Base-by-base conservation (phyloP, 2,113 vertebrate genomes). In the Anhinga anhinga region DNA sequence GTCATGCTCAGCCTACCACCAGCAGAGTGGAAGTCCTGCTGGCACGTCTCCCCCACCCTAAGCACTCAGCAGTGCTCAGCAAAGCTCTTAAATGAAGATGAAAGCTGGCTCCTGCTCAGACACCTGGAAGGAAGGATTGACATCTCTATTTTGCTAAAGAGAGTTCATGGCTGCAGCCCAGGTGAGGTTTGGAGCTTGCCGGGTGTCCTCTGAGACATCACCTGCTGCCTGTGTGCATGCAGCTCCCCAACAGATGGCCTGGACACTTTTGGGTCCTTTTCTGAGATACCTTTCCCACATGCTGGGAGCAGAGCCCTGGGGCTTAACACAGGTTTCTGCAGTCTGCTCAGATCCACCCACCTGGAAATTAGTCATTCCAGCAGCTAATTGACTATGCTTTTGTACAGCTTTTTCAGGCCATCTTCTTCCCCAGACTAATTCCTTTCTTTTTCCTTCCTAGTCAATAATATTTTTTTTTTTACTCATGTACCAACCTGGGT, bases 321-420 rank as follows among this genome's bases (percentile, higher is more conserved):
- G 47, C 17, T 89, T 84, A 81, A 47, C 77, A 71, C 58, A 65
- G 79, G 82, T 83, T 96, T 88, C 72, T 91, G 82, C 61, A 93
- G 40, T 4, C 78, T 94, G 82, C 74, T 95, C 82, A 74, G 82
- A 88, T 94, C 90, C 96, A 93, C 96, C 96, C 88, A 97, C 97
- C 59, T 78, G 83, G 50, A 93, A 96, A 95, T 97, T 96, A 97
- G 88, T 96, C 97, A 95, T 93, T 96, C 72, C 85, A 93, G 82
- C 85, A 96, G 62, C 79, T 95, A 94, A 94, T 70, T 94, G 78
- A 77, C 71, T 93, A 13, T n/a, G 49, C 66, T 78, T 85, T 93
- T 80, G 34, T 65, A 66, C 53, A 79, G 70, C 65, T 95, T 94
- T 92, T 95, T 80, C 45, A 53, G 82, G 49, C 53, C 82, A 42